Conservation (phyloP, 23 tunicate species). For the Botrylloides violaceus region DNA sequence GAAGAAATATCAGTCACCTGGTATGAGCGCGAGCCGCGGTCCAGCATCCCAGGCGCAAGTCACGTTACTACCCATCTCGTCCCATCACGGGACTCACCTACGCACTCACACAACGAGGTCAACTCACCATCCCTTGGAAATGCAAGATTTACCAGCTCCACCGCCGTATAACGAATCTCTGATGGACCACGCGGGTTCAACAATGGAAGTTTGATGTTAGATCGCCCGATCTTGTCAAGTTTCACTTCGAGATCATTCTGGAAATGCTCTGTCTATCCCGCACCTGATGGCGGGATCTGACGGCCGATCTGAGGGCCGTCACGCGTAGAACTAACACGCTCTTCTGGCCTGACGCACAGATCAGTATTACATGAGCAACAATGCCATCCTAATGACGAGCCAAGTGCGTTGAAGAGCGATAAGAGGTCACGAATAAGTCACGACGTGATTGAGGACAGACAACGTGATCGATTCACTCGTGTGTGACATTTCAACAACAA, state of each 20-base stretch:
- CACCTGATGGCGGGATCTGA: too few species aligned
- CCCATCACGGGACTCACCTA: slow-evolving; percentile 21
- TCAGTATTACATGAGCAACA: neutral
- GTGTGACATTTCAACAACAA: too few species aligned
- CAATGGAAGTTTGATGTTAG: slow-evolving; percentile 75
- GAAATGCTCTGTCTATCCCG: too few species aligned
- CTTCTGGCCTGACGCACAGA: neutral
- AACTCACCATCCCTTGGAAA: slow-evolving; percentile 40
- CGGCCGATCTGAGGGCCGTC: too few species aligned
- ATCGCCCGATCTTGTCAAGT: too few species aligned
- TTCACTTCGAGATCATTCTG: too few species aligned
- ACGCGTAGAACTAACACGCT: neutral
- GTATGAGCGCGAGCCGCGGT: slow-evolving; percentile 60
- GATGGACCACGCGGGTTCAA: slow-evolving; percentile 73
- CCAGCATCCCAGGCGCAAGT: slow-evolving; percentile 70
- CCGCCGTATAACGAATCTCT: slow-evolving; percentile 92
- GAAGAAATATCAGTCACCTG: slow-evolving; percentile 86
- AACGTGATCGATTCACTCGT: neutral
- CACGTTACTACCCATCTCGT: slow-evolving; percentile 67
- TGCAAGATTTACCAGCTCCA: slow-evolving; percentile 58
- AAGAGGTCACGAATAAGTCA: neutral
- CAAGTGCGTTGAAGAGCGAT: neutral
- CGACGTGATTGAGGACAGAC: neutral
- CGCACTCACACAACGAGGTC: slow-evolving; percentile 33
- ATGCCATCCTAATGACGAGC: neutral